phyloP scores from a whole-genome alignment of 2,888 invertebrate species.

The Cremastinae sp. region DNA sequence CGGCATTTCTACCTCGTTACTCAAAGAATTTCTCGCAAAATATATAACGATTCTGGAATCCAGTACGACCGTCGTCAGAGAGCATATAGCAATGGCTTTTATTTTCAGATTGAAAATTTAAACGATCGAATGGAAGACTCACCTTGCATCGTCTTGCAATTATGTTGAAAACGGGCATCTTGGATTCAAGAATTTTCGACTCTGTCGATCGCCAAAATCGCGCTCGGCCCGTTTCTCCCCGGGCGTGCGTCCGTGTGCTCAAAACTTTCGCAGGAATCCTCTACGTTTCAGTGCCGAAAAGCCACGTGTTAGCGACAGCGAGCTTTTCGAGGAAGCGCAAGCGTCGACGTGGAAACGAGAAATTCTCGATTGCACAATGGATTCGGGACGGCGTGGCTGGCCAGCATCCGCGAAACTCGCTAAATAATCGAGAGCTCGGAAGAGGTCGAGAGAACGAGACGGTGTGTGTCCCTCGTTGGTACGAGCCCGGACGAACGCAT shows the following conservation, averaged over 20 bases:
- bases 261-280: slow-evolving; percentile 22
- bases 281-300: slow-evolving; percentile 45
- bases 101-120: no score
- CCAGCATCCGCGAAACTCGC: slow-evolving; percentile 43
- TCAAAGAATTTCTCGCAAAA: no score
- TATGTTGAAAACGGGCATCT: slow-evolving; percentile 85
- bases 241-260: no score
- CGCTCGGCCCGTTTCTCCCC: slow-evolving; percentile 44
- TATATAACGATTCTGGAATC: no score
- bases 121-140: no score
- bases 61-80: no score
- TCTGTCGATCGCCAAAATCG: slow-evolving; percentile 37
- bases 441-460: slow-evolving; percentile 25
- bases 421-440: slow-evolving; percentile 47
- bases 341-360: slow-evolving; percentile 20
- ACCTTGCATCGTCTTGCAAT: slow-evolving; percentile 85
- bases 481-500: slow-evolving; percentile 39
- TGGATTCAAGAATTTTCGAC: slow-evolving; percentile 35
- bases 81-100: no score
- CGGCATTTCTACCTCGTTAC: neutral
- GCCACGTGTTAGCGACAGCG: slow-evolving; percentile 33
- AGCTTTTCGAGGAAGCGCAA: neutral
- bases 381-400: slow-evolving; percentile 23
- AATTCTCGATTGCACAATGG: slow-evolving; percentile 58
- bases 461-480: slow-evolving; percentile 39